Base-by-base conservation (phyloP, 2,797 vertebrate species). In the Pangasius larnaudii region DNA sequence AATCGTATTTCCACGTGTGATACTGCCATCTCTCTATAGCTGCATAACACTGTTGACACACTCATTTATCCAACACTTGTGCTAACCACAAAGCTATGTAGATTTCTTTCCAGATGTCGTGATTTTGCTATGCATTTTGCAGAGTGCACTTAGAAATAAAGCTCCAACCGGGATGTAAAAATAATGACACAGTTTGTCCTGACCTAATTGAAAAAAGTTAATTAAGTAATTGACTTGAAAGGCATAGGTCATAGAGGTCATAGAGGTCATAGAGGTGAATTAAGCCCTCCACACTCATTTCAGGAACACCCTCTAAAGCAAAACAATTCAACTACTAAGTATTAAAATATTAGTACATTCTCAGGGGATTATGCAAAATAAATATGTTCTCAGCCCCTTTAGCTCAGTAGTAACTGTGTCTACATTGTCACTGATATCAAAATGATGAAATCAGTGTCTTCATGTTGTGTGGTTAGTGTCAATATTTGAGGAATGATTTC, bases 401-500 rank as follows among this genome's bases (percentile, higher is more conserved):
- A 61, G 10, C 36, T 61, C 11, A 42, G 13, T 42, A 42, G 24
- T 61, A 24, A 16, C 36, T 9, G 58, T 81, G 58, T 16, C 24
- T 81, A 42, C 22, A 81, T 27, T 59, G 56, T 42, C 79, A 81
- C 5, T 42, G 18, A 81, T 24, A 14, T 61, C 75, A 81, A 67
- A 67, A 51, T 69, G 30, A 71, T 69, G 49, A 84, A 30, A 16
- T 74, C 24, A 85, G 53, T 59, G 69, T 85, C 67, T 58, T 74
- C 33, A 72, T 59, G 51, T 59, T 61, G 42, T 24, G 4, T 71
- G 69, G 72, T 88, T 88, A 88, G 59, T 78, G 80, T 8, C 86
- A 74, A 88, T 88, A 82, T 89, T 36, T 82, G 65, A 83, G 33
- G n/a, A 82, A 36, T 9, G 14, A 51, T 19, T 72, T 36, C 56